Conservation (phyloP, 2,113 vertebrate species). For the Anolis sagrei region DNA sequence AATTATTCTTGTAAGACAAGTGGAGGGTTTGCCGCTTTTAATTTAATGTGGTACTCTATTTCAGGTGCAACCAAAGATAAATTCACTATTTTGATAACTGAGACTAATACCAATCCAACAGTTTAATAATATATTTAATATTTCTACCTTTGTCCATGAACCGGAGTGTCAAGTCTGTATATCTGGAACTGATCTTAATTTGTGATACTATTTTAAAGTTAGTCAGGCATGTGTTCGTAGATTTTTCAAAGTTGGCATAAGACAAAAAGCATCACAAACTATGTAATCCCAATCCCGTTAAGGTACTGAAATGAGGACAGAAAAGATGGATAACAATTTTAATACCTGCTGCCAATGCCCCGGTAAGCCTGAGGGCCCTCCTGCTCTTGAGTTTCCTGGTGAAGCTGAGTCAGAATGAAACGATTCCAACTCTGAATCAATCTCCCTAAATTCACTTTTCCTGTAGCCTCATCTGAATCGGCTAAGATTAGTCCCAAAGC, state of each 20-base stretch:
- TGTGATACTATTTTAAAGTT: no score
- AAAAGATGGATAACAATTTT: background rate
- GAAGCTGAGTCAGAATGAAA: conserved; percentile 97
- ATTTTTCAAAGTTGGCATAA: background rate
- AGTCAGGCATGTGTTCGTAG: background rate
- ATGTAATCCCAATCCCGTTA: background rate
- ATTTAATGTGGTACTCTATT: no score
- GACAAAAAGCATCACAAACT: rapidly evolving
- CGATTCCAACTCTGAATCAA: conserved; percentile 98
- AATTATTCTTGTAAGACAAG: no score
- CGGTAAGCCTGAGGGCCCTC: conserved; percentile 95
- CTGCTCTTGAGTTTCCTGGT: conserved; percentile 97
- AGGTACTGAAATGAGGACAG: rapidly evolving
- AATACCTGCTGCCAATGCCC: conserved; percentile 87
- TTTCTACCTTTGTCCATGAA: no score
- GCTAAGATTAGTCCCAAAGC: conserved; percentile 95
- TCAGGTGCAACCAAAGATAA: no score
- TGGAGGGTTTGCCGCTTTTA: no score
- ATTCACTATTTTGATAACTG: no score
- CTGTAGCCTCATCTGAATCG: conserved; percentile 95
- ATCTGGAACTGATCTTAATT: no score
- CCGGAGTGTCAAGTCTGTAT: no score
- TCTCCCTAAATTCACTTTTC: conserved; percentile 90
- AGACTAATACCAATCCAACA: no score
- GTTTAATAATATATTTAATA: no score